Evolutionary conservation across 2,113 vertebrate genomes (phyloP), one percentile per base, ranked within the genome.

Genomic region (Sapayoa aenigma): DNA sequence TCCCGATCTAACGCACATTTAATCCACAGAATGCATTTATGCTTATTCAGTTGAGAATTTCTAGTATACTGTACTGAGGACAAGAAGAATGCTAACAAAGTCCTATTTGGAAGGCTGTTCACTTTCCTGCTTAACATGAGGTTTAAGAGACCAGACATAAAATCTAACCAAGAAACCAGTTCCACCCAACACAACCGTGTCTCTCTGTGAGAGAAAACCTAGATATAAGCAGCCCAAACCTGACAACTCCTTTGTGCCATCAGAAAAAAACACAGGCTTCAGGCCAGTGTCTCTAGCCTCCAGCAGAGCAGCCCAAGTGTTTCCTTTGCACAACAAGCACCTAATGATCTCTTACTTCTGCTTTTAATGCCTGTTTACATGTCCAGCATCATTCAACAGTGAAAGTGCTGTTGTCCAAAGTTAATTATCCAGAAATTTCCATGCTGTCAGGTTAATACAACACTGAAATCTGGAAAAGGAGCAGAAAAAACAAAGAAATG

Each of bases 61-160:
- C 41, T 8, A 41, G 9, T 9, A 5, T 13, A 5, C 14, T 89
- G 47, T 33, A n/a, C 22, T 49, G 24, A 63, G 42, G 9, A 66
- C 22, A 63, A 63, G 22, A 49, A 47, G 14, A 62, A n/a, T 30
- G 28, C 10, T 65, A 12, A 31, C 8, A 55, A 71, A 69, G 28
- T 69, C 14, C 69, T 80, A 7, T 7, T 27, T 46, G 25, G 39
- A 73, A 84, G 17, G 33, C 10, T 42, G 21, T n/a, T 71, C 9
- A 16, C 25, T 46, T 50, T 47, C 37, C 66, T 60, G 30, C 12
- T 7, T 31, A 24, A 59, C 12, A 33, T 0, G 0, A 12, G 5
- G 77, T 90, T 68, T 28, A 84, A 52, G 14, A 24, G 28, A 50
- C 12, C 55, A 53, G n/a, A 15, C 4, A 20, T 14, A 49, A 59